Evolutionary conservation across 2,888 invertebrate genomes (phyloP), one percentile per base, ranked within the genome.

Genomic region (Macropis europaea): DNA sequence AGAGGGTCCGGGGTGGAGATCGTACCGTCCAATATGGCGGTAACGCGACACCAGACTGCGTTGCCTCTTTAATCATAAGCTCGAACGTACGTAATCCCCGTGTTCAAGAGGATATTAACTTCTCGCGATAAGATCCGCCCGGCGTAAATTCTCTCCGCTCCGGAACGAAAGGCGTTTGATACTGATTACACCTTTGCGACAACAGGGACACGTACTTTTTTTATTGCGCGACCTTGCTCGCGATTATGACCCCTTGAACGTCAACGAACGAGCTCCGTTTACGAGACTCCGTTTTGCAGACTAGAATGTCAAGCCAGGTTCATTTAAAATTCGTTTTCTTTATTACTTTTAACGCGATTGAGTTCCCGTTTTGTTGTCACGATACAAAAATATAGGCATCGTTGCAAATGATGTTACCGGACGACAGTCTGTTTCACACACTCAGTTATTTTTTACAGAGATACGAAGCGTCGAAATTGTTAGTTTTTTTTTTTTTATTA

Each of bases 11-110:
- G 30, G 48, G 26, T 19, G 26, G 17, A 40, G 48, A 45, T 63
- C 26, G 30, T 28, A 43, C 13, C 45, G 24, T 50, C 24, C 81
- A 78, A 76, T 75, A 82, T 82, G 82, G 66, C 42, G 19, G 82
- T 81, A 84, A 82, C 61, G 62, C 36, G 79, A 82, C 67, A 79
- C 78, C 70, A 36, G 57, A 13, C 52, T 36, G 32, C 36, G 57
- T 70, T 77, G 66, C 64, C 73, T 74, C 77, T 76, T 61, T 74
- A 80, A 79, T 79, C 71, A 63, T 50, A 28, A 50, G 50, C 52
- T 57, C 42, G 28, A 63, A 53, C 45, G 30, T 64, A 19, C 52
- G 30, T 60, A 53, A 68, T 52, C 34, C 43, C 26, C 3, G n/a
- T 13, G 48, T 22, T 32, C 26, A 40, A 38, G 59, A 42, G 61